Percentiles rank a stretch among this genome's conserved stretches.
Conservation (phyloP, 2,113 vertebrate genomes). For the Pollachius pollachius region DNA sequence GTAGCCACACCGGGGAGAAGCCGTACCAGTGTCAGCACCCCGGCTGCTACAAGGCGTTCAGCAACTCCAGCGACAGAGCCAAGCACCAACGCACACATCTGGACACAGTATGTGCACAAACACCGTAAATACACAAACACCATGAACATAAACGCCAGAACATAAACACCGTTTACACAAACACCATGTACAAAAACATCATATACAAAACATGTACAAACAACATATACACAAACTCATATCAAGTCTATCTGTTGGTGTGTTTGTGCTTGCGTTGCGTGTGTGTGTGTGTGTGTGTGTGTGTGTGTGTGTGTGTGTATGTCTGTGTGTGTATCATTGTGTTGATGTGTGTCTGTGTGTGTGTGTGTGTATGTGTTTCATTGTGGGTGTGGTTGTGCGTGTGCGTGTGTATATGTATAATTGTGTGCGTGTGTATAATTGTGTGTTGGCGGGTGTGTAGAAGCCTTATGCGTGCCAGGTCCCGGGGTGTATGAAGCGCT, state of each 20-base stretch:
- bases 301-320: neutral
- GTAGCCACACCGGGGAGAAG: conserved; percentile 95
- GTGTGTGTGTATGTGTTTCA: neutral
- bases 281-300: neutral
- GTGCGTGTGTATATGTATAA: neutral
- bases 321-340: neutral
- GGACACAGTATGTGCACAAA: conserved; percentile 65
- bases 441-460: conserved; percentile 64
- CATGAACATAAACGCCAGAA: neutral
- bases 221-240: no score
- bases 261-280: neutral
- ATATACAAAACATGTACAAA: neutral
- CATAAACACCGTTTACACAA: neutral
- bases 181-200: neutral
- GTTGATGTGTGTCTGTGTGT: no score
- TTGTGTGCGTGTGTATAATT: neutral
- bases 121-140: neutral
- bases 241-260: neutral
- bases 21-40: conserved; percentile 92
- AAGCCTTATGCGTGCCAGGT: conserved; percentile 97
- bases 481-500: conserved; percentile 91
- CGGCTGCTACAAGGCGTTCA: conserved; percentile 95
- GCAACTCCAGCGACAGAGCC: conserved; percentile 96
- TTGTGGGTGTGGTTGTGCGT: no score
- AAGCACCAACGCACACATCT: conserved; percentile 97